Base-by-base conservation (phyloP, 92 coral and sea anemone genomes). In the Umimayanthus chanpuru region DNA sequence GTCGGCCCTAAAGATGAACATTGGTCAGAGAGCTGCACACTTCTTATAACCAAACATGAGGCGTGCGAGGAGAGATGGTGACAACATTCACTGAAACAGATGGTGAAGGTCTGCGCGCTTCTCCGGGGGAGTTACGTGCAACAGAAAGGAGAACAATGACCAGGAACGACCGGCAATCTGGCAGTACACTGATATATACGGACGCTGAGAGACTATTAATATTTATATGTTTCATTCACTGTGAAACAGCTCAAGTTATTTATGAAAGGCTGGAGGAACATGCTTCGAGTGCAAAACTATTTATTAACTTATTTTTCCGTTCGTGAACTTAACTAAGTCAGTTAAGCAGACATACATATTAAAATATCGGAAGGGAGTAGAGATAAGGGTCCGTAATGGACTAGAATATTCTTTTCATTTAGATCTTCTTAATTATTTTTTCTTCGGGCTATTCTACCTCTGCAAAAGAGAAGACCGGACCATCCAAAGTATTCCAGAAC, bases 1-100 rank as follows among this genome's bases (percentile, higher is more conserved):
- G 0, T 73, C 87, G 28, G 87, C 78, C 38, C 56, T 5, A 23
- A 83, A 83, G 28, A 68, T 49, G 10, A 83, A 83, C 77, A 32
- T 44, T 14, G 5, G 77, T 2, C 87, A 83, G 23, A 43, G 87
- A 70, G 87, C 87, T 3, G 87, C 78, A 6, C 87, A 83, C 73
- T 83, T 83, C 71, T 55, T 83, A 72, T 40, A n/a, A 64, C 58
- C 76, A 18, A 23, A 67, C 66, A 78, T 32, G 16, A 78, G 20
- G 58, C 58, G 20, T 21, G 16, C 25, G 43, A 41, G 43, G 55
- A 76, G 12, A 44, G 43, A 14, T 75, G 6, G 40, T 44, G 0
- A 10, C 50, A 36, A 15, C 43, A 16, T 75, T 38, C 53, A 40
- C 49, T 16, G 9, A 40, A 7, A n/a, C 9, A 9, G 26, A 18